Conservation (phyloP, 2,888 invertebrate genomes). For the Gastracanthus pulcherrimus region DNA sequence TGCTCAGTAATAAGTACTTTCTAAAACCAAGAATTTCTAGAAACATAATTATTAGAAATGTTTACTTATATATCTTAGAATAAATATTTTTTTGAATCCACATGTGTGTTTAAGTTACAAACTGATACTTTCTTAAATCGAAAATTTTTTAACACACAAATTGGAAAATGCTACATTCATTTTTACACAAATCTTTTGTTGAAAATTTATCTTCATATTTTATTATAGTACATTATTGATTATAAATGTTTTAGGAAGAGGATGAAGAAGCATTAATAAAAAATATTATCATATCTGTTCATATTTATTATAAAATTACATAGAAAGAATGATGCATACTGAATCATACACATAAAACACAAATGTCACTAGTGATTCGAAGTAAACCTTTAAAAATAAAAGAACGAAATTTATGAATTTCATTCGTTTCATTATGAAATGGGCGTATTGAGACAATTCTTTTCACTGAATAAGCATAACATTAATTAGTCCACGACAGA, state of each 20-base stretch:
- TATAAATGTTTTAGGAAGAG: too few relatives aligned
- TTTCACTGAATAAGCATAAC: background rate
- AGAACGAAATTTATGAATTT: background rate
- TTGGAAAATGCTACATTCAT: too few relatives aligned
- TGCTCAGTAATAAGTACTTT: too few relatives aligned
- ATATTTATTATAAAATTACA: conserved; percentile 52
- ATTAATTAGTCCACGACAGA: background rate
- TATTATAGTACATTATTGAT: too few relatives aligned
- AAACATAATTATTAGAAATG: too few relatives aligned
- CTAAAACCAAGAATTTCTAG: too few relatives aligned
- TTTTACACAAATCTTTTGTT: background rate
- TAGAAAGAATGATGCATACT: conserved; percentile 36
- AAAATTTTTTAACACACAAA: too few relatives aligned
- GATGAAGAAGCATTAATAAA: background rate
- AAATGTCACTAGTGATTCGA: background rate
- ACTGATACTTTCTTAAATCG: too few relatives aligned
- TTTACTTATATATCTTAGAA: too few relatives aligned
- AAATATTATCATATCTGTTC: background rate
- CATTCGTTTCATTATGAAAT: background rate
- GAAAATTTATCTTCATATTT: background rate
- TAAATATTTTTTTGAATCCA: too few relatives aligned
- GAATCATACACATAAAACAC: conserved; percentile 20
- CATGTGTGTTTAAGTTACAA: too few relatives aligned
- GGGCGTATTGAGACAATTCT: background rate
- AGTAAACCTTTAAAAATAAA: background rate